Evolutionary conservation across 2,797 vertebrate genomes (phyloP).

Genomic region (Arnoldichthys spilopterus): DNA sequence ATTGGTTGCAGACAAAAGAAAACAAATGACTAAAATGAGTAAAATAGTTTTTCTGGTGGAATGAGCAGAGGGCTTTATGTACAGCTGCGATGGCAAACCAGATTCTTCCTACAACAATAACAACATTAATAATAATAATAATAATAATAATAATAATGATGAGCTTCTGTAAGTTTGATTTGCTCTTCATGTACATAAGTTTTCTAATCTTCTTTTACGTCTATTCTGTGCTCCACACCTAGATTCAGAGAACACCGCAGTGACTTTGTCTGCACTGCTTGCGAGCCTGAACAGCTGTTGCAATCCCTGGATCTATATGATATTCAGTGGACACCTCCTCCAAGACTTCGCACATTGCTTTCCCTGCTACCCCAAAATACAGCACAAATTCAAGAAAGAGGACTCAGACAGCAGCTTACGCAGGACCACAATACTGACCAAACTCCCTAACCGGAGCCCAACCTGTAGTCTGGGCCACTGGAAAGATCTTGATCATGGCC

Average conservation of each 20-base stretch:
- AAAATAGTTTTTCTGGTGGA: too few relatives aligned
- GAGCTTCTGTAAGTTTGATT: conserved; percentile 24
- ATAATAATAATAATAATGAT: not conserved
- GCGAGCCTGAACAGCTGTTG: conserved; percentile 97
- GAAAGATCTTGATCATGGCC: conserved; percentile 79
- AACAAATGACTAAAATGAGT: not conserved
- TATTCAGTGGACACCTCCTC: conserved; percentile 95
- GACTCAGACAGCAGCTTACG: conserved; percentile 89
- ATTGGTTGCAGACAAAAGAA: not conserved
- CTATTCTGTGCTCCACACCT: not conserved
- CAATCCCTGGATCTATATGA: conserved; percentile 99
- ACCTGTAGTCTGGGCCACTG: conserved; percentile 82
- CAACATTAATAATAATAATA: not conserved
- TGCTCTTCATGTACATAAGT: conserved; percentile 28
- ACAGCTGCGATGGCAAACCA: not conserved
- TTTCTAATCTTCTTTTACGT: conserved; percentile 2
- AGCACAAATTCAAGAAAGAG: conserved; percentile 82
- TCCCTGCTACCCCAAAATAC: conserved; percentile 79
- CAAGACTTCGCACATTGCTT: conserved; percentile 90
- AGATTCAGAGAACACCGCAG: conserved; percentile 92
- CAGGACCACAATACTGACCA: conserved; percentile 86
- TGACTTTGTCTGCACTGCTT: conserved; percentile 90
- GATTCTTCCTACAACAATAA: not conserved
- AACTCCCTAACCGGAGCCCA: conserved; percentile 84
- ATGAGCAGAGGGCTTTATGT: not conserved